Base-by-base conservation (phyloP, 2,113 vertebrate genomes). In the Hippocampus barbouri region DNA sequence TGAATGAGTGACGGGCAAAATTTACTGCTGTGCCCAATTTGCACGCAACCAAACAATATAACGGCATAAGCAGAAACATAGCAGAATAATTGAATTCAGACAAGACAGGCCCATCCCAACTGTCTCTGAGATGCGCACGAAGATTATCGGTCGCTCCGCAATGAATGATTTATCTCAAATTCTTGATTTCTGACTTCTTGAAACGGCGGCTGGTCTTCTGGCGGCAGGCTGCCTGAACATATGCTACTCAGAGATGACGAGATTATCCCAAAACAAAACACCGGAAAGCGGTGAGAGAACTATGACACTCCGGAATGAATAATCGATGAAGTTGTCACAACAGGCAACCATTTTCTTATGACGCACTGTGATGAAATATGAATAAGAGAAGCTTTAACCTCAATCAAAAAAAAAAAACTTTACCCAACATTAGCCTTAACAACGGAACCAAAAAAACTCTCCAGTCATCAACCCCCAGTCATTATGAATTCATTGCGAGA, bases 401-500 rank as follows among this genome's bases (percentile, higher is more conserved):
- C 40, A 62, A 25, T 4, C 21, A 9, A 41, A 59, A 51, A 45
- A 45, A 64, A n/a, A 10, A 12, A 41, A 41, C 68, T 60, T 23
- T 70, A 40, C 10, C 38, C 7, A 12, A 38, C 30, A 51, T 23
- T 18, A 53, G 25, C 23, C 54, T 61, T 27, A 59, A 49, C 38
- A 66, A 66, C 14, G 61, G 8, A 63, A 30, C 57, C 23, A 23
- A 72, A 38, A 38, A 25, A 73, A 30, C 12, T 49, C 54, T 51
- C 15, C 11, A 51, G 62, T 72, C 57, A 49, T 66, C 53, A 56
- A 18, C 66, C 40, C 40, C 53, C 4, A 3, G 23, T 14, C 62
- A 61, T 62, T n/a, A 70, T 56, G 47, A 74, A 63, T 71, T 11
- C 23, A 15, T 60, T 18, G 27, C 12, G 9, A 40, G 49, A 66